phyloP scores from a whole-genome alignment of 2,797 vertebrate species.

The Myotis pilosus region DNA sequence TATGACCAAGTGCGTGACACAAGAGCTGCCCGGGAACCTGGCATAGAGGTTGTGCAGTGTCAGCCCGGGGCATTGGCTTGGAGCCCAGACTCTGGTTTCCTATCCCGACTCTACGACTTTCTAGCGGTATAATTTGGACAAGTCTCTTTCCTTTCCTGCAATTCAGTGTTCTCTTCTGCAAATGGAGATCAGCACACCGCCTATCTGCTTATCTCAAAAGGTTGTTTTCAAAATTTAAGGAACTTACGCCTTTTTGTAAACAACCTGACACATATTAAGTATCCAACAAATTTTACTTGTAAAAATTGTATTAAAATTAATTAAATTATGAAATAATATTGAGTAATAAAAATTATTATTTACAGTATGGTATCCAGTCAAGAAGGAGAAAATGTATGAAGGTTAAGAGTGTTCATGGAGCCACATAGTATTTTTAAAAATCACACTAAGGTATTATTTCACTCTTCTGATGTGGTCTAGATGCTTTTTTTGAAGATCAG shows the following conservation, averaged over 20 bases:
- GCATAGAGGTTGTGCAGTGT: rapidly evolving
- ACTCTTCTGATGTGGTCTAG: not conserved
- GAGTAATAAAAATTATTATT: not conserved
- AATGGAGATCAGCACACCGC: not conserved
- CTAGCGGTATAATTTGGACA: not conserved
- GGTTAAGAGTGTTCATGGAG: not conserved
- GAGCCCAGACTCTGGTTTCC: not conserved
- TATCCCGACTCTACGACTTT: not conserved
- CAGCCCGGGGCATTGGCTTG: rapidly evolving
- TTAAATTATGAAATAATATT: not conserved
- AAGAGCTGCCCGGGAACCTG: not conserved
- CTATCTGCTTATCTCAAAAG: too few species aligned
- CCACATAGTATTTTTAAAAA: not conserved
- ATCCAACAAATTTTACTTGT: not conserved
- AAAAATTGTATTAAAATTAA: not conserved
- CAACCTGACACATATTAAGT: not conserved
- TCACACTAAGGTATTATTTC: not conserved
- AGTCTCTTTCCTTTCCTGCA: not conserved
- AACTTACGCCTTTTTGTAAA: not conserved
- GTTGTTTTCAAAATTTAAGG: not conserved
- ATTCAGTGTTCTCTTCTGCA: not conserved
- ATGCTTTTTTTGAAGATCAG: slow-evolving; percentile 13
- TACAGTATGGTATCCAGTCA: not conserved
- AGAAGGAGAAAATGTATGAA: not conserved
- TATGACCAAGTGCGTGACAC: not conserved